These are phyloP conservation scores for Hormaphis cornu DNA, from an alignment of 1,140 invertebrate genomes.

Conservation along the genomic window DNA sequence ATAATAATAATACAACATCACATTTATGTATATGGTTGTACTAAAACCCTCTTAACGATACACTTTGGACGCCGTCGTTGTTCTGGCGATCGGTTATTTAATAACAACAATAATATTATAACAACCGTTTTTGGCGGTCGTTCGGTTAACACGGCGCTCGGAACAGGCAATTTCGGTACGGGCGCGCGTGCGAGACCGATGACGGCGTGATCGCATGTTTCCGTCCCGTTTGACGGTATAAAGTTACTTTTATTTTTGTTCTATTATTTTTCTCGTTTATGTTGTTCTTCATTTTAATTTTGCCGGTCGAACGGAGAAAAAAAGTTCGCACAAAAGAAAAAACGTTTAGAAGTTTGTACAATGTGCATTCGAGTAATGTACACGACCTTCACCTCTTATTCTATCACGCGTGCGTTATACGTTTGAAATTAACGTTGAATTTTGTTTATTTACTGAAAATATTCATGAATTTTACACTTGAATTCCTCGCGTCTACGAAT, in stretches of 20 bases:
- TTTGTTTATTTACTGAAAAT: no score
- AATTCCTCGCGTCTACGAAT: no score
- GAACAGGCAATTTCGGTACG: slow-evolving; percentile 4
- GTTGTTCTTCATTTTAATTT: not conserved
- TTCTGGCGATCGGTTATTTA: not conserved
- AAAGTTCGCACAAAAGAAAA: slow-evolving; percentile 11
- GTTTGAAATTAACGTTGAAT: not conserved
- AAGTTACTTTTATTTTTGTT: no score
- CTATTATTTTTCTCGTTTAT: not conserved
- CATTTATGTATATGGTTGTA: no score
- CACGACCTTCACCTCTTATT: no score
- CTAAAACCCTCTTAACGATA: no score
- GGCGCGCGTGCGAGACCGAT: not conserved
- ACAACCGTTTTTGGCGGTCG: no score
- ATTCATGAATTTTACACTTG: no score
- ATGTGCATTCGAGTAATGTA: not conserved
- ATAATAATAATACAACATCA: no score
- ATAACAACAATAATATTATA: no score
- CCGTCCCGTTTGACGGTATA: not conserved
- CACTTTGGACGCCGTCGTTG: not conserved
- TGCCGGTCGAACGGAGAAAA: not conserved
- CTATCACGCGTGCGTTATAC: not conserved
- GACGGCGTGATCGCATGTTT: not conserved
- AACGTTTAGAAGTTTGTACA: slow-evolving; percentile 2
- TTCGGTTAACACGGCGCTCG: not conserved